phyloP scores from a whole-genome alignment of 2,797 vertebrate genomes.

The Macrochelys suwanniensis region DNA sequence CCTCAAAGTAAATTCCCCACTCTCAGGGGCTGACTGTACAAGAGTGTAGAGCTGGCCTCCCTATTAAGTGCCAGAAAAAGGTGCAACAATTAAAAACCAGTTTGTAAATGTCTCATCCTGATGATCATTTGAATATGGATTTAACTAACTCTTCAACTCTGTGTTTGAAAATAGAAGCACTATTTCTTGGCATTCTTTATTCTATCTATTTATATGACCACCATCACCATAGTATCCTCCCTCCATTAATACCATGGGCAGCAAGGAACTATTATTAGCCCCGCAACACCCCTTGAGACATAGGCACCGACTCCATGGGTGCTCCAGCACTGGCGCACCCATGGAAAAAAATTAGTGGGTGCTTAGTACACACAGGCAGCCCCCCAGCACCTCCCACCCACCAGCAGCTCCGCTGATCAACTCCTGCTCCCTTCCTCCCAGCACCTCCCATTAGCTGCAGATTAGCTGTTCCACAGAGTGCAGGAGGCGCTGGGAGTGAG shows the following conservation, averaged over 20 bases:
- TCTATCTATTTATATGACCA: background rate
- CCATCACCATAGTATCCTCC: background rate
- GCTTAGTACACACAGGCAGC: too few species aligned
- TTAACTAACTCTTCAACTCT: background rate
- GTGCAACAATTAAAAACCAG: background rate
- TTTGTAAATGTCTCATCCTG: background rate
- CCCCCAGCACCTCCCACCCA: too few species aligned
- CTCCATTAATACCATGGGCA: background rate
- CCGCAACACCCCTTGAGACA: background rate
- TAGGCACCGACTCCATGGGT: too few species aligned
- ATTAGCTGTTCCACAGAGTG: too few species aligned
- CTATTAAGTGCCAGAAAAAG: background rate
- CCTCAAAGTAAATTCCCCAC: background rate
- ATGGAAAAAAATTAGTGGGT: too few species aligned
- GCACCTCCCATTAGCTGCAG: too few species aligned
- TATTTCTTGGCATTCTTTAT: background rate
- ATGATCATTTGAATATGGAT: background rate
- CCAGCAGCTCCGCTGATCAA: too few species aligned
- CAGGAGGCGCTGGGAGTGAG: too few species aligned
- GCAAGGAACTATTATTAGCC: background rate
- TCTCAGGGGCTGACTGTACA: background rate
- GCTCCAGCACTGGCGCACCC: too few species aligned
- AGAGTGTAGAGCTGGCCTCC: background rate
- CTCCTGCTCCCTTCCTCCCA: too few species aligned
- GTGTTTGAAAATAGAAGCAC: background rate